phyloP scores from a whole-genome alignment of 2,113 vertebrate species.

The Sciurus niger region DNA sequence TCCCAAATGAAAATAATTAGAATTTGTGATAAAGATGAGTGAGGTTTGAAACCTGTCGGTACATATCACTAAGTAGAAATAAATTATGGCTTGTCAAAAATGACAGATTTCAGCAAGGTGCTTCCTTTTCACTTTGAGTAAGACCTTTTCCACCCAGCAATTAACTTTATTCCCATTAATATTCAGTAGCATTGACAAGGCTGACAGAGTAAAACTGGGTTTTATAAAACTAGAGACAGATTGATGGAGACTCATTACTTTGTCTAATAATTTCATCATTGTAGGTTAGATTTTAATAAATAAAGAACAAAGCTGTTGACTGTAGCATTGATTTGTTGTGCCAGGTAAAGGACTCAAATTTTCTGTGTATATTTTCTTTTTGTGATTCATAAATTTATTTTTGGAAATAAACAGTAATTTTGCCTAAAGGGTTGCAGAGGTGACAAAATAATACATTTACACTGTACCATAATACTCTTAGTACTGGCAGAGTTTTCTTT shows the following conservation, averaged over 20 bases:
- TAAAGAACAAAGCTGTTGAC: slow-evolving; percentile 90
- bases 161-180: slow-evolving; percentile 94
- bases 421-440: slow-evolving; percentile 84
- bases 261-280: slow-evolving; percentile 88
- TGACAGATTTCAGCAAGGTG: slow-evolving; percentile 93
- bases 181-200: slow-evolving; percentile 92
- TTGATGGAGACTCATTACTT: slow-evolving; percentile 90
- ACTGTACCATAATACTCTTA: slow-evolving; percentile 71
- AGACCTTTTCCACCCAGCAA: slow-evolving; percentile 92
- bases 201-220: slow-evolving; percentile 91
- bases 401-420: slow-evolving; percentile 92
- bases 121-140: slow-evolving; percentile 90
- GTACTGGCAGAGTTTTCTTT: slow-evolving; percentile 63
- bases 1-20: slow-evolving; percentile 91
- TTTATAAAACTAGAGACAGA: slow-evolving; percentile 92
- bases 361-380: slow-evolving; percentile 84
- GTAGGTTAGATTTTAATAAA: slow-evolving; percentile 87
- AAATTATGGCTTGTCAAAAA: slow-evolving; percentile 95
- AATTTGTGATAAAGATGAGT: slow-evolving; percentile 90
- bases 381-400: slow-evolving; percentile 87
- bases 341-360: slow-evolving; percentile 86
- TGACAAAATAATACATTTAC: slow-evolving; percentile 80
- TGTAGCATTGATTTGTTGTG: slow-evolving; percentile 88
- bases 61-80: slow-evolving; percentile 89
- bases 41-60: slow-evolving; percentile 92